Evolutionary conservation across 2,888 invertebrate species (phyloP), one percentile per base, ranked within the genome.

Genomic region (Heliconius cydno): DNA sequence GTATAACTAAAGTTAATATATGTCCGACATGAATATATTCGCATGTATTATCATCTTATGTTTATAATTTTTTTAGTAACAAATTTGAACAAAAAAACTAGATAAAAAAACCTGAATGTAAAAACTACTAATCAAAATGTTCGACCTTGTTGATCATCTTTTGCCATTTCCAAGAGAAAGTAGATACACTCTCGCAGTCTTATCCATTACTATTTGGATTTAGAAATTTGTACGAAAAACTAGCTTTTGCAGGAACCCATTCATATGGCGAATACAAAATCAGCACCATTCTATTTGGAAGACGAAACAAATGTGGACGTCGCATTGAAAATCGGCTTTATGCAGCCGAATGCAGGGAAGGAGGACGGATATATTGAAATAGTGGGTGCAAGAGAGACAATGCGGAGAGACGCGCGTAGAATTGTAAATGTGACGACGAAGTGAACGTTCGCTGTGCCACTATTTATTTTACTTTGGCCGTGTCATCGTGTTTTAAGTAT

Each of bases 331-430:
- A 92, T 91, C 90, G 89, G 90, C 90, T 90, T 89, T 88, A 88
- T 90, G 90, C 90, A 90, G 91, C 89, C 91, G 89, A 88, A 90
- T 92, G 91, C 91, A 90, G 82, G 77, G 60, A 85, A 84, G 81
- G 78, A 1, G 82, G 82, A 82, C 80, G 76, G 85, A 85, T 74
- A 82, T 82, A 79, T 30, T 12, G 74, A 81, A 80, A 52, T 68
- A n/a, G 72, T 57, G 72, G 76, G 85, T 81, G 86, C 80, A 86
- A 90, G 84, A 83, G 89, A 86, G 92, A 91, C 75, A 88, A 91
- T 93, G 92, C 92, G 93, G 93, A 92, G 91, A 91, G 88, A 92
- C 91, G 93, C 89, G 91, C 82, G 85, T 86, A 85, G 94, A 93
- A 94, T 94, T 89, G 90, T 88, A 92, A 94, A 93, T 92, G 88